These are phyloP conservation scores for Gavia stellata DNA, from an alignment of 2,113 vertebrate species.

Conservation along the genomic window DNA sequence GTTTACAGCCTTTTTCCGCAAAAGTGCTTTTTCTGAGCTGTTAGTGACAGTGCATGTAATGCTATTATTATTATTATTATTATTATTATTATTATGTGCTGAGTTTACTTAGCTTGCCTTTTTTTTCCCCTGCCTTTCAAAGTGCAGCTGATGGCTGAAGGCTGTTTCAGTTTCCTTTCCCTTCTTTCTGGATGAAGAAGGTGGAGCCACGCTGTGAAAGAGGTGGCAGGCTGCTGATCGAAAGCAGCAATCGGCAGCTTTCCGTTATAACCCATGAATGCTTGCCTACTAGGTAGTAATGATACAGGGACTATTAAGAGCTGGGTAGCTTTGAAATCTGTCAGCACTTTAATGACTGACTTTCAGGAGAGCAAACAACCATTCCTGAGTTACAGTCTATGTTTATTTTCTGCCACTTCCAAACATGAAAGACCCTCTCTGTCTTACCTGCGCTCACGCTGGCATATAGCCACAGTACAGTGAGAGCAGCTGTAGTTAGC, in stretches of 20 bases:
- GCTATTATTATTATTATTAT: background rate
- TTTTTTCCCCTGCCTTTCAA: fast-evolving
- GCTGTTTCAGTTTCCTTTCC: background rate
- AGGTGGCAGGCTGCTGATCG: background rate
- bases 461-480: background rate
- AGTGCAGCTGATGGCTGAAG: background rate
- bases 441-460: background rate
- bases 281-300: background rate
- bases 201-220: background rate
- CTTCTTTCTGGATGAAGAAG: background rate
- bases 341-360: background rate
- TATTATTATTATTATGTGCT: background rate
- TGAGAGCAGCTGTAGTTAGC: background rate
- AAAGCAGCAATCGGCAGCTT: background rate
- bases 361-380: background rate
- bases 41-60: background rate
- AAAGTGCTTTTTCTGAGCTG: background rate
- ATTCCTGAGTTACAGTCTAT: background rate
- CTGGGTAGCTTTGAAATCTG: background rate
- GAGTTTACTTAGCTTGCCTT: background rate
- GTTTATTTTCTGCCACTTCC: background rate
- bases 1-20: background rate
- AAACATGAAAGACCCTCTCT: background rate
- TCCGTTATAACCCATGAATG: background rate
- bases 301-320: background rate